Evolutionary conservation across 2,113 vertebrate species (phyloP), one percentile per base, ranked within the genome.

Genomic region (Syrrhaptes paradoxus): DNA sequence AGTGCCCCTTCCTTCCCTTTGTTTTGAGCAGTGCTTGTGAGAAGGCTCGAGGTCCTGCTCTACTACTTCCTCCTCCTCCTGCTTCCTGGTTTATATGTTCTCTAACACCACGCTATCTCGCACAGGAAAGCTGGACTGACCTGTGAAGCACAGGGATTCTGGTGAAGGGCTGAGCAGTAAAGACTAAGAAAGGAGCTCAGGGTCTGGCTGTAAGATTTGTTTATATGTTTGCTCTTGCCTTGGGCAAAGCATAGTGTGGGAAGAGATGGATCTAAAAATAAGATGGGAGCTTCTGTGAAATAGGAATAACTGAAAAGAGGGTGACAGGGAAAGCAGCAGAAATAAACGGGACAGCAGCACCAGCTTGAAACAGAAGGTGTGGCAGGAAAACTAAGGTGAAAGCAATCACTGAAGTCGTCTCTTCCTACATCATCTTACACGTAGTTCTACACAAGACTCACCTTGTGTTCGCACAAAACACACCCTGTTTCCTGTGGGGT

Each of bases 391-490:
- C 24, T 20, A 89, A 90, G 82, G 68, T 83, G 72, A 83, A 92
- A 89, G 45, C 52, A 70, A 34, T 63, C 51, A n/a, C 71, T 54
- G 1, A 66, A 74, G 31, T 58, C 48, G 36, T 13, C 38, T 90
- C 90, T 93, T 95, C 85, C 93, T 94, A 87, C 75, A 62, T 85
- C 32, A 43, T 95, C 68, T 95, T 93, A 72, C 43, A 48, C 0
- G 1, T 17, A 85, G 32, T 22, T 85, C 36, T 76, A 77, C 72
- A 58, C 3, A 26, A 93, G 68, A 38, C 52, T 93, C 76, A 93
- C 93, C 90, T 91, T 89, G 88, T 57, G 45, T 95, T 96, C 93
- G 65, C 96, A 92, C 68, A 65, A 52, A 92, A 86, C 59, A n/a
- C 55, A 67, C 76, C 41, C 83, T 74, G 45, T 55, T 85, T 86